These are phyloP conservation scores for Gobio gobio DNA, from an alignment of 2,113 vertebrate species.

Conservation along the genomic window DNA sequence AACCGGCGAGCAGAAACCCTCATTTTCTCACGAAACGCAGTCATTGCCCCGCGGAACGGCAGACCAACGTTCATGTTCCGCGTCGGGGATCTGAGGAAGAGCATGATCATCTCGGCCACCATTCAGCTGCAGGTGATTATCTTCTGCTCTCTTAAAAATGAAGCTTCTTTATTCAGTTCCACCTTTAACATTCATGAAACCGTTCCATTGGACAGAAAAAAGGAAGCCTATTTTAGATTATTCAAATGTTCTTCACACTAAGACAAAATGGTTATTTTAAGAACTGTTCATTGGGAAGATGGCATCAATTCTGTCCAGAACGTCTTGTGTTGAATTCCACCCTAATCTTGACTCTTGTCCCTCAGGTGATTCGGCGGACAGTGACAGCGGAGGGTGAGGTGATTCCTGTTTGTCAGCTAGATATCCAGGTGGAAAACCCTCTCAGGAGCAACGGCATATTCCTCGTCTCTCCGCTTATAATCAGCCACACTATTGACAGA, in stretches of 20 bases:
- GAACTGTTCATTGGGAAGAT: too few relatives aligned
- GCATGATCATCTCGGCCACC: conserved; percentile 86
- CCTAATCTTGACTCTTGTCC: neutral
- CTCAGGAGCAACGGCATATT: conserved; percentile 83
- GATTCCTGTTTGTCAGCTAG: conserved; percentile 81
- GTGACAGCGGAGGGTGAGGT: conserved; percentile 82
- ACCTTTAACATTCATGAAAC: neutral
- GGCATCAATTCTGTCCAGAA: neutral
- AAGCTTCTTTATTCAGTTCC: neutral
- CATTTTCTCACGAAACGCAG: conserved; percentile 82
- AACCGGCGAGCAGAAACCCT: conserved; percentile 84
- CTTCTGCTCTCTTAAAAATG: neutral
- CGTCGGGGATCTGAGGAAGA: conserved; percentile 82
- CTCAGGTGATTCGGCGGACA: conserved; percentile 78
- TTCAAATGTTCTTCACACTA: neutral
- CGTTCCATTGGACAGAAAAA: neutral
- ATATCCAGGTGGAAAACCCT: conserved; percentile 85
- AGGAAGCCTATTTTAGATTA: too few relatives aligned
- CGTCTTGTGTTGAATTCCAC: neutral
- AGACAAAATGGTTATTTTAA: neutral
- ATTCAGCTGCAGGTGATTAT: conserved; percentile 78
- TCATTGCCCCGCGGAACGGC: conserved; percentile 78
- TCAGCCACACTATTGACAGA: conserved; percentile 83
- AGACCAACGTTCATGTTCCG: conserved; percentile 82
- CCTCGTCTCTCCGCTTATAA: conserved; percentile 82